Base-by-base conservation (phyloP, 2,113 vertebrate genomes). In the Lepus americanus region DNA sequence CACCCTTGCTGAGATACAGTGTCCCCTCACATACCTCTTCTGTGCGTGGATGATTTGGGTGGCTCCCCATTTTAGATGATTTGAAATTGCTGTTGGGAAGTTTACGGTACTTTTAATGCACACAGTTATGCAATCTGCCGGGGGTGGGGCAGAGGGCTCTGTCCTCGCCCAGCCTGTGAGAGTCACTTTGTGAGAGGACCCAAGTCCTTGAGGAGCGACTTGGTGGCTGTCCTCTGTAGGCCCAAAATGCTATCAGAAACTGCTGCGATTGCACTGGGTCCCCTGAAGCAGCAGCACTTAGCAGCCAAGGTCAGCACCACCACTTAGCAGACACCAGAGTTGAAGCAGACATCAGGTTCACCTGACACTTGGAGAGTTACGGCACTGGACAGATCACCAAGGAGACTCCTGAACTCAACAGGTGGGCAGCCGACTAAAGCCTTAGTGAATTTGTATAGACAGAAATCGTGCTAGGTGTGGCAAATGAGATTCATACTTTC, bases 401-500 rank as follows among this genome's bases (percentile, higher is more conserved):
- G 1, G 79, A 53, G 53, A 77, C 74, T n/a, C 33, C 14, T 51
- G 73, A 94, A 92, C 2, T 44, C 64, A 85, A 81, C 0, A 86
- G 31, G 74, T 6, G 49, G 66, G 76, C 67, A 89, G 17, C 4
- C 17, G 44, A 27, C 67, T 79, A 84, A 79, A 81, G 53, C 67
- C 25, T 87, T 36, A 31, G 22, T 66, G 33, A 31, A 59, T 79
- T 82, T 87, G 29, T 66, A 9, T 64, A 79, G 72, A 85, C 39
- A 20, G 23, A 72, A 66, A 81, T 14, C 44, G 9, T 63, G 70
- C 39, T 73, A 83, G 8, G 14, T 36, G 33, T 82, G 69, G 59
- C 72, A 17, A 89, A 86, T 44, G 81, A 80, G 94, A 73, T 77
- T 64, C 53, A 72, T 53, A 78, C 89, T 72, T 92, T 7, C 5